Evolutionary conservation across 2,888 invertebrate species (phyloP).

Genomic region (Harpalus rubripes): DNA sequence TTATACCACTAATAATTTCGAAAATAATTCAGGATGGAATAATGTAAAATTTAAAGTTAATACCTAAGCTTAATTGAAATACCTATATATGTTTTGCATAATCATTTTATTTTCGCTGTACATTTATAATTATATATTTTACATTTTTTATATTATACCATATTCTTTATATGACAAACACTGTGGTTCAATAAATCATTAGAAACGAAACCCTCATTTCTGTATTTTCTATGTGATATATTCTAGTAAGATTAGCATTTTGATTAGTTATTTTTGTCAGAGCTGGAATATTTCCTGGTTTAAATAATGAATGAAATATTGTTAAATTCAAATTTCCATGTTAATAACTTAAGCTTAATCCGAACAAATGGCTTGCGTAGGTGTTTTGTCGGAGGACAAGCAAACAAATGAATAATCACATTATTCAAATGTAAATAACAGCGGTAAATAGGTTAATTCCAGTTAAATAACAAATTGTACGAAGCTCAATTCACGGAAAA

Average conservation of each 20-base stretch:
- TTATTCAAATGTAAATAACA: not conserved
- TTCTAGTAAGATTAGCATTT: not conserved
- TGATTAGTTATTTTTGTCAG: not conserved
- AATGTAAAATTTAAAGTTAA: no score
- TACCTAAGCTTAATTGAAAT: no score
- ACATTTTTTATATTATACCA: no score
- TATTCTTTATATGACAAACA: no score
- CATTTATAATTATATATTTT: no score
- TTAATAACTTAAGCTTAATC: slow-evolving; percentile 7
- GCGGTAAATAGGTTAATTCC: not conserved
- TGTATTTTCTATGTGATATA: no score
- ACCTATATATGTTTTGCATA: no score
- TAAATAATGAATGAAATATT: slow-evolving; percentile 4
- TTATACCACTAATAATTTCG: no score
- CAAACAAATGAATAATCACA: not conserved
- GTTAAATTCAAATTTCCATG: not conserved
- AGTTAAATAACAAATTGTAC: not conserved
- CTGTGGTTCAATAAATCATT: no score
- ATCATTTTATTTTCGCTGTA: no score
- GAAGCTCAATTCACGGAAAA: not conserved
- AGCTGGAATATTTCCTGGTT: not conserved
- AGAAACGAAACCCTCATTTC: no score
- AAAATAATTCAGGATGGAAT: no score
- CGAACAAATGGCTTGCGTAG: slow-evolving; percentile 1
- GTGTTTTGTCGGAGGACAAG: slow-evolving; percentile 1